These are phyloP conservation scores for Drosophila elegans DNA, from an alignment of 1,140 invertebrate species.

Conservation along the genomic window DNA sequence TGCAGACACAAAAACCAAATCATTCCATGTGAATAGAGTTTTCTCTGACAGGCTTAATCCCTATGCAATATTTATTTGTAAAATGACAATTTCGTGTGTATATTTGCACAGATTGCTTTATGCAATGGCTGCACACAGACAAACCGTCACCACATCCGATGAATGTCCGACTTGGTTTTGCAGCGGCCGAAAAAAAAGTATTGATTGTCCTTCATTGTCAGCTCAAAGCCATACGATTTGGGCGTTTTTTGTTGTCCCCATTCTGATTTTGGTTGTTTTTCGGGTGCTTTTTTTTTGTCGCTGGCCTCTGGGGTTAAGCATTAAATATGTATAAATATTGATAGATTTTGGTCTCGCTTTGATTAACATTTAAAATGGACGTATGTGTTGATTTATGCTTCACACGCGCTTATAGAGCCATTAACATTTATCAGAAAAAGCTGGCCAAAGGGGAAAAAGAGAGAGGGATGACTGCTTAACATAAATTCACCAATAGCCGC, in stretches of 20 bases:
- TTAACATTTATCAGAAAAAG: slow-evolving; percentile 63
- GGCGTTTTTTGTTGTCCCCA: slow-evolving; percentile 15
- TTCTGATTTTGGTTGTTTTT: slow-evolving; percentile 40
- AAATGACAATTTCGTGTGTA: slow-evolving; percentile 49
- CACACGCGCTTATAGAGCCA: slow-evolving; percentile 59
- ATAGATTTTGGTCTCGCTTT: slow-evolving; percentile 26
- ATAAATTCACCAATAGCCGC: slow-evolving; percentile 39
- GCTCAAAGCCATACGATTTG: slow-evolving; percentile 24
- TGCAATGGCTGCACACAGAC: slow-evolving; percentile 37
- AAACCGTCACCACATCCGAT: slow-evolving; percentile 60
- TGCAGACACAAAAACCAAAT: background rate
- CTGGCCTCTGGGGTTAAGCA: slow-evolving; percentile 9
- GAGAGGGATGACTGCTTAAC: slow-evolving; percentile 45
- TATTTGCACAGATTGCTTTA: slow-evolving; percentile 56
- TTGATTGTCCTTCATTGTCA: slow-evolving; percentile 18
- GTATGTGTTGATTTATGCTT: slow-evolving; percentile 47
- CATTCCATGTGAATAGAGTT: slow-evolving; percentile 19
- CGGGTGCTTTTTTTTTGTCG: background rate
- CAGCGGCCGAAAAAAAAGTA: slow-evolving; percentile 22
- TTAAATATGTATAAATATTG: slow-evolving; percentile 65
- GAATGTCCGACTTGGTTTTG: slow-evolving; percentile 37
- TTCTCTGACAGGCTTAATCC: slow-evolving; percentile 41
- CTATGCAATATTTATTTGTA: slow-evolving; percentile 58
- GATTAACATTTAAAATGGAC: slow-evolving; percentile 36
- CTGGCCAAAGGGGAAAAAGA: background rate